These are phyloP conservation scores for Venustoraphidia nigricollis DNA, from an alignment of 2,888 invertebrate species.

Conservation along the genomic window DNA sequence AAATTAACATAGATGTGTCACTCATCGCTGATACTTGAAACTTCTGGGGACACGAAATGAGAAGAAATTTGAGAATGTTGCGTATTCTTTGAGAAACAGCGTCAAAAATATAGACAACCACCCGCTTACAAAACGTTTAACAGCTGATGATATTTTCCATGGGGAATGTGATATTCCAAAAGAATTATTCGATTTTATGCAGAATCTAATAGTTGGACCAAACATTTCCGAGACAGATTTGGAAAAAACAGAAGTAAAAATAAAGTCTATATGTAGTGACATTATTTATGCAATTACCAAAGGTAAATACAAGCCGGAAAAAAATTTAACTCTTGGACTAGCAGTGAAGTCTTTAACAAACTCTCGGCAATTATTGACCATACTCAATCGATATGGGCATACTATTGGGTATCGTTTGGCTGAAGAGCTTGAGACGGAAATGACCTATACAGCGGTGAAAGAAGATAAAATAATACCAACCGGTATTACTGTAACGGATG, in stretches of 20 bases:
- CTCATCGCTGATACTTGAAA: too few relatives aligned
- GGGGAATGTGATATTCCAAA: neutral
- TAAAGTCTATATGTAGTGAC: constrained; percentile 6
- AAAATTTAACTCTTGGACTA: constrained; percentile 6
- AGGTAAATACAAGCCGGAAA: constrained; percentile 8
- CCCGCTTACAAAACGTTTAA: neutral
- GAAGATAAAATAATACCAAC: constrained; percentile 1
- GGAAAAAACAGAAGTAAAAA: constrained; percentile 1
- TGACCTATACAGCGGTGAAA: constrained; percentile 2
- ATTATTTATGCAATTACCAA: constrained; percentile 4
- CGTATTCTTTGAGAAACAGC: neutral
- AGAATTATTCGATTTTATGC: neutral
- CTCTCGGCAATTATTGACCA: neutral
- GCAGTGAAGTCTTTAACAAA: neutral
- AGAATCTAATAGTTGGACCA: neutral
- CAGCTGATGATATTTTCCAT: neutral
- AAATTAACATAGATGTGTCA: too few relatives aligned
- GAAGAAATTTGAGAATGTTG: neutral
- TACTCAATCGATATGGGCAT: neutral
- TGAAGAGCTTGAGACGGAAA: constrained; percentile 10
- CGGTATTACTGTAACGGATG: neutral
- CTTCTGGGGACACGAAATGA: too few relatives aligned
- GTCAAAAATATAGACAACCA: neutral
- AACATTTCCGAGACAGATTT: neutral
- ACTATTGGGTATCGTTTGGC: neutral